Evolutionary conservation across 2,888 invertebrate species (phyloP), one percentile per base, ranked within the genome.

Genomic region (Drosophila leonis): DNA sequence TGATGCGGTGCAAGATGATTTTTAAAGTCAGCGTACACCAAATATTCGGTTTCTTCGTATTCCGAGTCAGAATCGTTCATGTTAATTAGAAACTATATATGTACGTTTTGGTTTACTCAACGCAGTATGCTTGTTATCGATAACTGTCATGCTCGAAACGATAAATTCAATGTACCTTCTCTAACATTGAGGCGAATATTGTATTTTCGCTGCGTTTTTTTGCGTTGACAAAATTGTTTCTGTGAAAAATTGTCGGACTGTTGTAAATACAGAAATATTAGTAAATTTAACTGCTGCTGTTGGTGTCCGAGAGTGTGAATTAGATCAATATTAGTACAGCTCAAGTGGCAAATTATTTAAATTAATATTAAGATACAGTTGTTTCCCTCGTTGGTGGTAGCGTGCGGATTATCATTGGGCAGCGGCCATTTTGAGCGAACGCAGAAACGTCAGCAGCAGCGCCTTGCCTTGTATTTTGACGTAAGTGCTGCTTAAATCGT

Each of bases 21-120:
- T 73, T 92, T 92, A 70, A 93, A 93, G 77, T 93, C 92, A 0
- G 91, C 92, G 39, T 89, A 93, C 2, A 93, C 90, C 27, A 91
- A 67, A 72, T 90, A 83, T 67, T 93, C 92, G n/a, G 91, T 90
- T 73, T 93, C 92, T 63, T 93, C 93, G 68, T 92, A 92, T 41
- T 93, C 91, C 0, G 91, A 91, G 63, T 91, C 90, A 0, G 92
- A 91, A 64, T 89, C 91, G 70, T 81, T 88, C 91, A 92, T 91
- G 56, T 42, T 81, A 59, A 39, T 31, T 31, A 8, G 33, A 18
- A 44, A 4, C n/a, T 24, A 10, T 10, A n/a, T 33, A 27, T 29
- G 31, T 20, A 27, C 33, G 31, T 20, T 9, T 39, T 27, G 24
- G 3, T 8, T 15, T 29, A 37, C 12, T 4, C 10, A n/a, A 39